Base-by-base conservation (phyloP, 1,140 invertebrate genomes). In the Trichonephila inaurata region DNA sequence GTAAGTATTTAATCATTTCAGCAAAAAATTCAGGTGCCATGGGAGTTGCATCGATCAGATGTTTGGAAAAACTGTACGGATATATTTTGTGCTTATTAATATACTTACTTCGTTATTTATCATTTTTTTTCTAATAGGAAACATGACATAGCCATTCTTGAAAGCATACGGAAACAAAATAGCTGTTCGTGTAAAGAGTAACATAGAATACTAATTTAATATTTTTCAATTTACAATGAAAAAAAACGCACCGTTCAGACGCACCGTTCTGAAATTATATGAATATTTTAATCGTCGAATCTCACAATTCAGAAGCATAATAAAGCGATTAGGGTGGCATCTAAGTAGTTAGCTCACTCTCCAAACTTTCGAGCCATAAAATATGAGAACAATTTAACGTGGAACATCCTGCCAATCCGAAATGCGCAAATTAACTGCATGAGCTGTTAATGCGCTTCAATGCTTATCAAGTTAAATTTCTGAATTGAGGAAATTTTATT, bases 1-100 rank as follows among this genome's bases (percentile, higher is more conserved):
- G 10, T 51, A 33, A 89, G 87, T n/a, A 40, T 64, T 87, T 87
- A 87, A 87, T 62, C 61, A 28, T 44, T n/a, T 77, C 28, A 77
- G 28, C 28, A 40, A 18, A 18, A 33, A 77, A 40, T 77, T 19
- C 16, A 51, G 51, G 10, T 40, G 51, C 51, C 7, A 51, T 51
- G 51, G 51, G 51, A 19, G 28, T 77, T 33, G 16, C 28, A 77
- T 33, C 28, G 33, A 16, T 77, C 62, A 18, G 4, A 33, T 69
- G 66, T 69, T n/a, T 69, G 7, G 33, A 18, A 33, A 33, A 18
- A 33, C 24, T 18, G 72, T 0, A 77, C 33, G 0, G 18, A 18
- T 77, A 16, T 33, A 19, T 3, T 40, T 77, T 40, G 72, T 40
- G 4, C 3, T 40, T 40, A n/a, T n/a, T n/a, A n/a, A n/a, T 19